phyloP scores from a whole-genome alignment of 2,888 invertebrate genomes.

The Cataglyphis cursor region DNA sequence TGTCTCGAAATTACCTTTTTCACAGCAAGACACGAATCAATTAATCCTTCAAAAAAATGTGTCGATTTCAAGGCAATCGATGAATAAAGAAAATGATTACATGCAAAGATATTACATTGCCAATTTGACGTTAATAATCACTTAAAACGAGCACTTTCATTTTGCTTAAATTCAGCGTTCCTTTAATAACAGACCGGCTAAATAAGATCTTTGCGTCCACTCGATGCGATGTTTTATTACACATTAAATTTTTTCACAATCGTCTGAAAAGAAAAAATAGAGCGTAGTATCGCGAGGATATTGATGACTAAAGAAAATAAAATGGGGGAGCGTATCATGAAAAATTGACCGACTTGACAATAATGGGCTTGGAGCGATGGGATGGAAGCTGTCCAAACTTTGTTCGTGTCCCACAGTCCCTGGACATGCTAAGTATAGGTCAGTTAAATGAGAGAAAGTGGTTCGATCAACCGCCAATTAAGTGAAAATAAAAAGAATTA shows the following conservation, averaged over 20 bases:
- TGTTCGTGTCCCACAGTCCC: slow-evolving; percentile 9
- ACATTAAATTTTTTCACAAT: slow-evolving; percentile 64
- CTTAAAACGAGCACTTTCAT: slow-evolving; percentile 68
- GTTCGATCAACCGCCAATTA: slow-evolving; percentile 77
- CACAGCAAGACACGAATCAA: background rate
- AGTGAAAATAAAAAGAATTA: slow-evolving; percentile 70
- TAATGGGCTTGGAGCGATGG: slow-evolving; percentile 31
- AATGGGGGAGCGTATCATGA: background rate
- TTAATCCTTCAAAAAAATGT: background rate
- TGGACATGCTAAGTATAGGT: slow-evolving; percentile 74
- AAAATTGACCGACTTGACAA: slow-evolving; percentile 10
- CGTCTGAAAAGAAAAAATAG: slow-evolving; percentile 23
- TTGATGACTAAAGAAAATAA: slow-evolving; percentile 15
- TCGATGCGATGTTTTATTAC: slow-evolving; percentile 53
- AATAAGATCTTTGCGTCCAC: slow-evolving; percentile 51
- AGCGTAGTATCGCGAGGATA: slow-evolving; percentile 53
- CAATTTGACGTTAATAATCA: slow-evolving; percentile 65
- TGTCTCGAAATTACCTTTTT: background rate
- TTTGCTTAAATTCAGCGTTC: slow-evolving; percentile 51
- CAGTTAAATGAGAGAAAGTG: slow-evolving; percentile 81
- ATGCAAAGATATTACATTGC: slow-evolving; percentile 20
- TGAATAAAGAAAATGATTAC: background rate
- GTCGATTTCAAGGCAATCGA: slow-evolving; percentile 8
- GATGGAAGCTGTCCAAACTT: slow-evolving; percentile 36
- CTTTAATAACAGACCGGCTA: slow-evolving; percentile 65